Percentiles rank a stretch among this genome's conserved stretches.
Conservation (phyloP, 2,113 vertebrate species). For the Sapajus apella region DNA sequence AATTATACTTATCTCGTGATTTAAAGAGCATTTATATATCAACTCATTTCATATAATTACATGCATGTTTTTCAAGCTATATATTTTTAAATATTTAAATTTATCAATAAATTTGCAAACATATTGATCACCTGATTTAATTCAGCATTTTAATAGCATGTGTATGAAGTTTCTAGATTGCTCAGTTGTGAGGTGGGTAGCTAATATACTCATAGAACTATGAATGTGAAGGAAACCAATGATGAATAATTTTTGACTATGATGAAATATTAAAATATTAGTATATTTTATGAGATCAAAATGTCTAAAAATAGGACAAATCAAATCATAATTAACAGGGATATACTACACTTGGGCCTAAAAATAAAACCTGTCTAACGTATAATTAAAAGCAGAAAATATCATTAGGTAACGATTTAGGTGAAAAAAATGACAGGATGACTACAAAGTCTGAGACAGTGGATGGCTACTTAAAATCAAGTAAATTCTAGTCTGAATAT, state of each 20-base stretch:
- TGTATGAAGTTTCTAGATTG: background rate
- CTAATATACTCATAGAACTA: background rate
- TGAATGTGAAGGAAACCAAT: background rate
- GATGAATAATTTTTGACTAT: background rate
- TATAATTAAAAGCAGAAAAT: background rate
- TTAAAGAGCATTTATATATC: background rate
- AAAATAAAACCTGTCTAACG: background rate
- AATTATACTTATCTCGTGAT: background rate
- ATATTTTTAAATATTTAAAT: background rate
- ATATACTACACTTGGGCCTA: background rate
- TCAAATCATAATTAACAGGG: background rate
- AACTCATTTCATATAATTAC: background rate
- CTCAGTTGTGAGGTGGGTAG: background rate
- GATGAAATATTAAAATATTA: constrained; percentile 6
- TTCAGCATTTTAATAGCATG: background rate
- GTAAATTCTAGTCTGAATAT: background rate
- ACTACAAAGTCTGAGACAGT: background rate
- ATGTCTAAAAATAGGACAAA: background rate
- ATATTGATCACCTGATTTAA: background rate
- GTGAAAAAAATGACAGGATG: background rate
- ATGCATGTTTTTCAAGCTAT: background rate
- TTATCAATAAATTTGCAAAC: background rate
- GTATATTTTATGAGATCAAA: background rate
- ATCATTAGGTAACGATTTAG: background rate
- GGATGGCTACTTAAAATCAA: background rate